phyloP scores from a whole-genome alignment of 1,140 invertebrate species.

The Lordiphosa stackelbergi region DNA sequence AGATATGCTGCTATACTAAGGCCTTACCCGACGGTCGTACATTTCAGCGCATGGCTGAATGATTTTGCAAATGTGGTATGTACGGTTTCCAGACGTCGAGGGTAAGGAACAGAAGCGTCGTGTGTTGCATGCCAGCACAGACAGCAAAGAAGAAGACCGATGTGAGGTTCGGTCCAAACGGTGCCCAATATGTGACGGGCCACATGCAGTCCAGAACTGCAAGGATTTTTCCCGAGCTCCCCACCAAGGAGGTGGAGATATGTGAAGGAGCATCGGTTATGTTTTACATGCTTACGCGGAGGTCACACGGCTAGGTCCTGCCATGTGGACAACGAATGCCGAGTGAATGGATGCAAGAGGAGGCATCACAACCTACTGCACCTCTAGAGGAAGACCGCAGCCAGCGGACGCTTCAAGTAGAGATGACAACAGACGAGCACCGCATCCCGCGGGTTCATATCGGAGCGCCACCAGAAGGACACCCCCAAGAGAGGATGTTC shows the following conservation, averaged over 20 bases:
- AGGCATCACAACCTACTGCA: background rate
- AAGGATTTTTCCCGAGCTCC: constrained; percentile 4
- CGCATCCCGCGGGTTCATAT: background rate
- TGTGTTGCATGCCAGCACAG: background rate
- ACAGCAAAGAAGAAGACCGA: background rate
- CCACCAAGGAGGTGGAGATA: background rate
- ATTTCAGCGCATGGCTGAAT: constrained; percentile 1
- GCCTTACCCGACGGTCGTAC: constrained; percentile 5
- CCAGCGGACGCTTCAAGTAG: background rate
- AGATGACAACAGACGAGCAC: background rate
- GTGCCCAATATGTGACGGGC: constrained; percentile 2
- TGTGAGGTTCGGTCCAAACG: background rate
- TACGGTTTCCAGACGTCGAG: background rate
- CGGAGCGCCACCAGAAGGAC: background rate
- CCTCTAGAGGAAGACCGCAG: background rate
- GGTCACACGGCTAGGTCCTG: background rate
- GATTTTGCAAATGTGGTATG: constrained; percentile 2
- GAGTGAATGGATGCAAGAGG: background rate
- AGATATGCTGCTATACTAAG: background rate
- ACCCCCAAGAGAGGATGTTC: background rate
- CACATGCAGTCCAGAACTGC: background rate
- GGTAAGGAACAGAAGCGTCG: background rate
- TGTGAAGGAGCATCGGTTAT: too few species aligned
- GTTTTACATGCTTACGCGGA: background rate
- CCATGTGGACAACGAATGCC: background rate